Evolutionary conservation across 2,797 vertebrate species (phyloP).

Genomic region (Pterois miles): DNA sequence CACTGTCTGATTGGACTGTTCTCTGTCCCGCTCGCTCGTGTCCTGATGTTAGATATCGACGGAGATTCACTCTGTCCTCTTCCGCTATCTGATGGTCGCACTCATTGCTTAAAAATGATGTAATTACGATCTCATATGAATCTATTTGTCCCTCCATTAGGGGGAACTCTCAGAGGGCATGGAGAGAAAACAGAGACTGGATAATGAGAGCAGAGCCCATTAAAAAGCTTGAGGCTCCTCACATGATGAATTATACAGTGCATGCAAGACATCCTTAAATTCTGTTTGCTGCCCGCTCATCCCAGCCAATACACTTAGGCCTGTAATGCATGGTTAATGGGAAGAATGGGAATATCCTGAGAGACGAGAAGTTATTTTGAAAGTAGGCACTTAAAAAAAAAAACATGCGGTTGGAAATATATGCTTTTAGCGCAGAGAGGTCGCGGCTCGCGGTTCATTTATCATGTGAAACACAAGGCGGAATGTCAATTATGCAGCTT

Average conservation of each 20-base stretch:
- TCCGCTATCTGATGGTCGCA: slow-evolving; percentile 51
- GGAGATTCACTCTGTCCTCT: slow-evolving; percentile 44
- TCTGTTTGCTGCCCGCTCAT: slow-evolving; percentile 70
- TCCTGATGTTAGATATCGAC: slow-evolving; percentile 30
- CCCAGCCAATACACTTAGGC: slow-evolving; percentile 67
- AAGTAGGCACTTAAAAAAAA: slow-evolving; percentile 60
- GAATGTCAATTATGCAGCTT: slow-evolving; percentile 37
- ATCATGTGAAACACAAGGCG: slow-evolving; percentile 50
- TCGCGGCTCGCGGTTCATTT: slow-evolving; percentile 41
- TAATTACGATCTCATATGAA: slow-evolving; percentile 77
- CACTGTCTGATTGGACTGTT: slow-evolving; percentile 62
- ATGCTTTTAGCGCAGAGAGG: slow-evolving; percentile 48
- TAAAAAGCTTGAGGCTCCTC: slow-evolving; percentile 73
- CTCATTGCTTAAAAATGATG: slow-evolving; percentile 69
- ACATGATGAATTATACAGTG: slow-evolving; percentile 81
- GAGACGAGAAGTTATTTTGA: slow-evolving; percentile 65
- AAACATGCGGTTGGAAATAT: slow-evolving; percentile 39
- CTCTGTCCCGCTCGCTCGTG: slow-evolving; percentile 1
- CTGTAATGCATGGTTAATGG: slow-evolving; percentile 81
- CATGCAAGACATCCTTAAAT: slow-evolving; percentile 73
- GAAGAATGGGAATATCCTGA: slow-evolving; percentile 68
- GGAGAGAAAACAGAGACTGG: slow-evolving; percentile 72
- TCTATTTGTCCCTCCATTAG: slow-evolving; percentile 78
- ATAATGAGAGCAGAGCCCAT: slow-evolving; percentile 76
- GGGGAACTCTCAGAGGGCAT: slow-evolving; percentile 61